phyloP scores from a whole-genome alignment of 2,113 vertebrate genomes.

The Aix galericulata region DNA sequence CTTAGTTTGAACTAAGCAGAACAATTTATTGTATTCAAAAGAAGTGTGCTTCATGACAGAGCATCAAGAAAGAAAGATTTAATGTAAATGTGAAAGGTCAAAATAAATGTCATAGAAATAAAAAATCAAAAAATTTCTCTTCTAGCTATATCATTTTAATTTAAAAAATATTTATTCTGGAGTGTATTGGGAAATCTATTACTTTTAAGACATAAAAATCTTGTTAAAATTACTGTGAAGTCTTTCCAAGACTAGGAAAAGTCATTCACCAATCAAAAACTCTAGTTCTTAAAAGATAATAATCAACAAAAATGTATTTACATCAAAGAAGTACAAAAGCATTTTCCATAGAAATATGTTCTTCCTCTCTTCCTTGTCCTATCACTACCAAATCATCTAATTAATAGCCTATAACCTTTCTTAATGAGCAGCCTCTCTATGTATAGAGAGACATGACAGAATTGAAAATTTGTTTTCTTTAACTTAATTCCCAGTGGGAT shows the following conservation, averaged over 20 bases:
- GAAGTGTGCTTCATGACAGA: not conserved
- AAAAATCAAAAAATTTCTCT: not conserved
- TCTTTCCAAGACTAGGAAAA: slow-evolving; percentile 17
- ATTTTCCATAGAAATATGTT: not conserved
- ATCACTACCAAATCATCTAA: not conserved
- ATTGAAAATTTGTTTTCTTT: not conserved
- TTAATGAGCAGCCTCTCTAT: not conserved
- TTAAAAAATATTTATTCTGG: not conserved
- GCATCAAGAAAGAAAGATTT: not conserved
- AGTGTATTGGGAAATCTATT: slow-evolving; percentile 1
- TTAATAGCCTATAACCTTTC: not conserved
- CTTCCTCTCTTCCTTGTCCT: not conserved
- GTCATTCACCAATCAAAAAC: not conserved
- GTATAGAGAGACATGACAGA: not conserved
- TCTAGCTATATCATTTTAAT: not conserved
- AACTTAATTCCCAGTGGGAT: not conserved
- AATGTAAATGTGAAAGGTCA: slow-evolving; percentile 25
- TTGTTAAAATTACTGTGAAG: slow-evolving; percentile 33
- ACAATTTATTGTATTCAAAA: not conserved
- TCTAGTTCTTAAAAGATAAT: not conserved
- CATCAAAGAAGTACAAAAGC: not conserved
- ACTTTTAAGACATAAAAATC: not conserved
- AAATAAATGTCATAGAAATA: slow-evolving; percentile 23
- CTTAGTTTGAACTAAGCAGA: not conserved
- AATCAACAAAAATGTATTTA: not conserved